A percentile compares a stretch with the other conserved stretches of the same genome.
Evolutionary conservation across 2,888 invertebrate species (phyloP).

Genomic region (Ditula angustiorana): DNA sequence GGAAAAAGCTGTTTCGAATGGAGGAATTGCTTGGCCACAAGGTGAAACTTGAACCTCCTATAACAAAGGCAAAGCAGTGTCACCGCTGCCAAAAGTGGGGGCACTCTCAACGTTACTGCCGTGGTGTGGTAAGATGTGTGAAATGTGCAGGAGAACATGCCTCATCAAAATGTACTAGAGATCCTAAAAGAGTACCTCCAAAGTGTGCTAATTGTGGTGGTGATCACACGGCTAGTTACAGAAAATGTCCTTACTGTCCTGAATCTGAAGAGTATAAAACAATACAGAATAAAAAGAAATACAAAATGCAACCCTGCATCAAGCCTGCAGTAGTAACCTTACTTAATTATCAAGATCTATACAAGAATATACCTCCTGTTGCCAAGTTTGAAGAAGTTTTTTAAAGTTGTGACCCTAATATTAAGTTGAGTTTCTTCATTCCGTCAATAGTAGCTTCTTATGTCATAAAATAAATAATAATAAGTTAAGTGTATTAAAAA

Average conservation of each 20-base stretch:
- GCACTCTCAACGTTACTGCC: conserved; percentile 69
- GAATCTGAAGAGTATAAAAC: conserved; percentile 46
- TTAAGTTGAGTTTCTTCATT: too few relatives aligned
- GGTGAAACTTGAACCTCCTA: conserved; percentile 63
- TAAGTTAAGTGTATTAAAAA: too few relatives aligned
- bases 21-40: conserved; percentile 54
- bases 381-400: neutral
- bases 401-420: conserved; percentile 7
- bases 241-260: conserved; percentile 55
- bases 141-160: conserved; percentile 71
- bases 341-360: conserved; percentile 25
- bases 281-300: conserved; percentile 39
- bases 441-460: too few relatives aligned
- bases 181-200: conserved; percentile 50
- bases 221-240: conserved; percentile 64
- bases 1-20: conserved; percentile 55
- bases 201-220: conserved; percentile 68
- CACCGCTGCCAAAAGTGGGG: conserved; percentile 74
- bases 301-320: neutral
- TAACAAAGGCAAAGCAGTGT: conserved; percentile 63
- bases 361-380: conserved; percentile 2
- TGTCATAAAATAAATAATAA: too few relatives aligned
- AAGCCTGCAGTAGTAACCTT: conserved; percentile 25
- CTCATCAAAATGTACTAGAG: conserved; percentile 59
- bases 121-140: conserved; percentile 63